phyloP scores from a whole-genome alignment of 2,113 vertebrate genomes.

The Pomatostomus ruficeps region DNA sequence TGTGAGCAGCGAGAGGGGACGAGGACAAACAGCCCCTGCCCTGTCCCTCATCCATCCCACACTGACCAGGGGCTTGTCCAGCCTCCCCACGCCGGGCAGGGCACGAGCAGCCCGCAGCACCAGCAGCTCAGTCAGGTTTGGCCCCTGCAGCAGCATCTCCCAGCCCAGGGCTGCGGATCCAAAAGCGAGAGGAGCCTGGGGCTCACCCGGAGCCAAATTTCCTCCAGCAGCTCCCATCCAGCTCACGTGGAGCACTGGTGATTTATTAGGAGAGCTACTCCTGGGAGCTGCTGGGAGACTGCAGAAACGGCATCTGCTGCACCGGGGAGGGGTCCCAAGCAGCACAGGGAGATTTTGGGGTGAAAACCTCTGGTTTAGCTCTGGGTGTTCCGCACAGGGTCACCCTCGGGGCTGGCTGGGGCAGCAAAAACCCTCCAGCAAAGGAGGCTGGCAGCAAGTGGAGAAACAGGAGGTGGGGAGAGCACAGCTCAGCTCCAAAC shows the following conservation, averaged over 20 bases:
- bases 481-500: background rate
- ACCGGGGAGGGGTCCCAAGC: background rate
- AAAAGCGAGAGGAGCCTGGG: background rate
- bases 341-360: background rate
- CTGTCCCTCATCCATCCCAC: background rate
- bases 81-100: background rate
- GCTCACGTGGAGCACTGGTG: background rate
- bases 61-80: background rate
- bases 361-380: background rate
- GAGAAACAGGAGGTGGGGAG: background rate
- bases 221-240: background rate
- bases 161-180: rapidly evolving
- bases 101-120: background rate
- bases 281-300: background rate
- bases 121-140: background rate
- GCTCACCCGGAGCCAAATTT: background rate
- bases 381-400: background rate
- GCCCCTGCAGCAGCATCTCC: background rate
- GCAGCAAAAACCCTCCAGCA: background rate
- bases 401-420: background rate
- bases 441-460: background rate
- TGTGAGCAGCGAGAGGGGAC: rapidly evolving
- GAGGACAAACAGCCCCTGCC: background rate
- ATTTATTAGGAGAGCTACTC: background rate
- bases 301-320: background rate